Conservation (phyloP, 2,888 invertebrate genomes). For the Chrysina gloriosa region DNA sequence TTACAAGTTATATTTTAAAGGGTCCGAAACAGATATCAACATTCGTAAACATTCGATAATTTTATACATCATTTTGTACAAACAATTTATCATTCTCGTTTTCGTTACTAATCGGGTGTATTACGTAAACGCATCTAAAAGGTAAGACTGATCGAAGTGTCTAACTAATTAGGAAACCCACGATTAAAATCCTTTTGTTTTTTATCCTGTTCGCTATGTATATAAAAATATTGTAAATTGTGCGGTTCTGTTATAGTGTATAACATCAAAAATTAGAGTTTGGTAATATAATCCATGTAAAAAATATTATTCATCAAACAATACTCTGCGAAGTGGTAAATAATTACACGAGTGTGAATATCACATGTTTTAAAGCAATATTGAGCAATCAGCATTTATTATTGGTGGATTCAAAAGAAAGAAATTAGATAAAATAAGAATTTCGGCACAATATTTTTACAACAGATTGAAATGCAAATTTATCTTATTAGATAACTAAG, state of each 20-base stretch:
- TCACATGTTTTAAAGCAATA: constrained; percentile 26
- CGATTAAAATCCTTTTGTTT: too few species aligned
- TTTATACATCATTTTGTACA: constrained; percentile 42
- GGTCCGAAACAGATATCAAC: constrained; percentile 38
- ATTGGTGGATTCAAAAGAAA: neutral
- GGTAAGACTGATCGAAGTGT: constrained; percentile 28
- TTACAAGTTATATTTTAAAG: constrained; percentile 40
- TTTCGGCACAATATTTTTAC: too few species aligned
- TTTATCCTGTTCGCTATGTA: neutral
- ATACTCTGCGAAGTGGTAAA: neutral
- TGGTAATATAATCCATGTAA: constrained; percentile 1
- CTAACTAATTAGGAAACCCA: constrained; percentile 6
- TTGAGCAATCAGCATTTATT: constrained; percentile 21
- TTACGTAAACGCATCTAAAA: constrained; percentile 31
- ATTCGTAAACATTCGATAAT: constrained; percentile 41
- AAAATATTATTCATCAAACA: constrained; percentile 8
- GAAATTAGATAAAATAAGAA: too few species aligned
- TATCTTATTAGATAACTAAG: too few species aligned
- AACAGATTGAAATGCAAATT: too few species aligned
- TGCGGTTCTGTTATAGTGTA: constrained; percentile 18
- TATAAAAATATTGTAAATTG: constrained; percentile 37
- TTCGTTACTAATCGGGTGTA: constrained; percentile 12
- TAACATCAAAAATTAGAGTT: constrained; percentile 5
- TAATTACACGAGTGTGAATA: neutral
- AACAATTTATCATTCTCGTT: constrained; percentile 33